phyloP scores from a whole-genome alignment of 2,113 vertebrate genomes.

The Gavialis gangeticus region DNA sequence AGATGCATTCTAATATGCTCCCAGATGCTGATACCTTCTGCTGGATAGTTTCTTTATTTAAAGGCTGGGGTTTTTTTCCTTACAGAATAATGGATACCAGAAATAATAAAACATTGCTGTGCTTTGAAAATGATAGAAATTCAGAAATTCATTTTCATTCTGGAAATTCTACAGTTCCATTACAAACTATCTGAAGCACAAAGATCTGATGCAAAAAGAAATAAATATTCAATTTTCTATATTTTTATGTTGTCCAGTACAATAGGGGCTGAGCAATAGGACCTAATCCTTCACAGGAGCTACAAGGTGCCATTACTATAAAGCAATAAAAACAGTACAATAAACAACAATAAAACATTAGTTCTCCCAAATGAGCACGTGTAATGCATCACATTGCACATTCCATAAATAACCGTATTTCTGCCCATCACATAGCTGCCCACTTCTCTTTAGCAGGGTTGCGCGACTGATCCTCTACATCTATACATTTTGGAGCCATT shows the following conservation, averaged over 20 bases:
- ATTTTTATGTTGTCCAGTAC: neutral
- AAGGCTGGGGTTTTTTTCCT: neutral
- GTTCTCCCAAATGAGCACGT: neutral
- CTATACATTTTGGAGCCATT: neutral
- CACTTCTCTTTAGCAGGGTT: too few species aligned
- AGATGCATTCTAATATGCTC: neutral
- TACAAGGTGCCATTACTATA: neutral
- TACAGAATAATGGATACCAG: neutral
- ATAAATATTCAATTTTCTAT: neutral
- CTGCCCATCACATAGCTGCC: neutral
- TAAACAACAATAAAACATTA: neutral
- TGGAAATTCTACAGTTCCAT: neutral
- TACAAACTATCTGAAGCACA: neutral
- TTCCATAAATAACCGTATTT: neutral
- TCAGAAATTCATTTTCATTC: neutral
- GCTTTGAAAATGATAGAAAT: neutral
- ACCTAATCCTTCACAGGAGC: neutral
- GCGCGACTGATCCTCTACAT: too few species aligned
- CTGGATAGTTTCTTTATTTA: neutral
- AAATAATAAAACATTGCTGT: neutral
- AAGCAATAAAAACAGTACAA: neutral
- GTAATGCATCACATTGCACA: neutral
- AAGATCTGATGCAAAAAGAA: neutral
- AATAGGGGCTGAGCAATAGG: neutral
- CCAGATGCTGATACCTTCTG: neutral